Evolutionary conservation across 2,797 vertebrate genomes (phyloP).

Genomic region (Esox masquinongy): DNA sequence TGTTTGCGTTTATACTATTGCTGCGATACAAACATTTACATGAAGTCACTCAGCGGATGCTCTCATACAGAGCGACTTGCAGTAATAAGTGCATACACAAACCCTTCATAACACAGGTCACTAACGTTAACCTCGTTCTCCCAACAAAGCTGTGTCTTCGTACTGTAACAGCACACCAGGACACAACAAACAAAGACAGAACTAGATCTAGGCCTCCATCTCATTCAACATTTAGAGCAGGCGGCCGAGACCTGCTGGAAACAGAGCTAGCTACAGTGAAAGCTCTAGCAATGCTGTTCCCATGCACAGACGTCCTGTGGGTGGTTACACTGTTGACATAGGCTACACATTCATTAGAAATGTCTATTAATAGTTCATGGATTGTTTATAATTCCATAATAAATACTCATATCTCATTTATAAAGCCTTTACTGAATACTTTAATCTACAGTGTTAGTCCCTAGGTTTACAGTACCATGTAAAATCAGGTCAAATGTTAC

Average conservation of each 20-base stretch:
- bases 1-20: neutral
- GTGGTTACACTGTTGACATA: neutral
- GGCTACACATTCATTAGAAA: neutral
- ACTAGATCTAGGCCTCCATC: constrained; percentile 15
- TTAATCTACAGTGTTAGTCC: neutral
- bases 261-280: constrained; percentile 17
- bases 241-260: constrained; percentile 9
- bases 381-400: neutral
- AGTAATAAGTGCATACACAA: neutral
- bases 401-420: neutral
- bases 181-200: neutral
- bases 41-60: no score
- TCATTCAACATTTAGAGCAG: constrained; percentile 41
- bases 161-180: constrained; percentile 24
- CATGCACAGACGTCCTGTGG: neutral
- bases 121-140: neutral
- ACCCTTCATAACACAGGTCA: neutral
- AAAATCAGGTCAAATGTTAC: neutral
- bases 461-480: neutral
- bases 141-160: neutral
- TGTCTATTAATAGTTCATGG: neutral
- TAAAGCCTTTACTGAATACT: neutral
- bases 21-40: neutral
- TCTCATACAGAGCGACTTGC: no score
- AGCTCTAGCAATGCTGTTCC: neutral